These are phyloP conservation scores for Heterotilapia buettikoferi DNA, from an alignment of 2,113 vertebrate species.

Conservation along the genomic window DNA sequence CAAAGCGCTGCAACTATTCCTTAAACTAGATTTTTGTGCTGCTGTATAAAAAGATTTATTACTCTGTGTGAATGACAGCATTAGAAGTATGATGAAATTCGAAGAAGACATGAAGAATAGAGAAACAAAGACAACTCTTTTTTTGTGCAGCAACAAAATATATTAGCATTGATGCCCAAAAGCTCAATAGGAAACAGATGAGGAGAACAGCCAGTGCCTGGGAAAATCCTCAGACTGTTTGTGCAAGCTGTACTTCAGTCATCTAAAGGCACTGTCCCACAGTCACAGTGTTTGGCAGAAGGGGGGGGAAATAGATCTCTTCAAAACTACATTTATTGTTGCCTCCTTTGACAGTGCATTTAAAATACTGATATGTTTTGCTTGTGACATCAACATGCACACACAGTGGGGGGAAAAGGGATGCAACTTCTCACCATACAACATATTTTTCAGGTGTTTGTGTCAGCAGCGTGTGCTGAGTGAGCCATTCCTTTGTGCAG, in stretches of 20 bases:
- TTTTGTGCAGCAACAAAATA: not conserved
- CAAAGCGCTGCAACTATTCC: not conserved
- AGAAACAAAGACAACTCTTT: not conserved
- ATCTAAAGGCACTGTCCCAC: not conserved
- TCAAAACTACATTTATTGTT: not conserved
- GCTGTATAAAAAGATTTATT: not conserved
- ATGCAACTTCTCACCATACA: not conserved
- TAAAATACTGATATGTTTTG: not conserved
- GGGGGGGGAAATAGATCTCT: not conserved
- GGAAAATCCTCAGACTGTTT: not conserved
- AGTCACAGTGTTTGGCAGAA: not conserved
- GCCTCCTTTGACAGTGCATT: constrained; percentile 4
- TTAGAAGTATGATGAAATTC: not conserved
- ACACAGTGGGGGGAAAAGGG: not conserved
- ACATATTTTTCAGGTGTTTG: not conserved
- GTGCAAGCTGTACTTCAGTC: not conserved
- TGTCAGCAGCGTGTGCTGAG: not conserved
- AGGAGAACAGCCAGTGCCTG: not conserved
- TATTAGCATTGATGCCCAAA: not conserved
- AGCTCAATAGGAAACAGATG: constrained; percentile 6
- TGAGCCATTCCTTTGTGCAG: constrained; percentile 33
- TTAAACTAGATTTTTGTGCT: not conserved
- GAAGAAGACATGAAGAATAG: not conserved
- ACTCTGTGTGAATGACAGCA: not conserved
- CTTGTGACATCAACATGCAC: constrained; percentile 45